A percentile compares a stretch with the other conserved stretches of the same genome.
These are phyloP conservation scores for Malurus splendens DNA, from an alignment of 2,797 vertebrate species.

Conservation along the genomic window DNA sequence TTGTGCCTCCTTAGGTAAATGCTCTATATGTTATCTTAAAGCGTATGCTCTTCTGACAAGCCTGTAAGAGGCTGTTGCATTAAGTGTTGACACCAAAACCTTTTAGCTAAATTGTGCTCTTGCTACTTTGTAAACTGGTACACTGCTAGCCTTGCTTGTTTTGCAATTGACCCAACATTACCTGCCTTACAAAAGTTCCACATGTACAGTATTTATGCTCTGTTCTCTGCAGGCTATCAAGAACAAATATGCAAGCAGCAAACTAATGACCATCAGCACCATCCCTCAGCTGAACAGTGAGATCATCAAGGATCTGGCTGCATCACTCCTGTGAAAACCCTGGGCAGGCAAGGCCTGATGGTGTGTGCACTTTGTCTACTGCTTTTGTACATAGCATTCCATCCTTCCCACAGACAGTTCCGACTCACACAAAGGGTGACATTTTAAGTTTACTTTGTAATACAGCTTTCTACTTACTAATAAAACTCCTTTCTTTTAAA, in stretches of 20 bases:
- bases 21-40: neutral
- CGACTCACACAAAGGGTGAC: neutral
- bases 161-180: neutral
- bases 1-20: neutral
- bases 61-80: neutral
- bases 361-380: neutral
- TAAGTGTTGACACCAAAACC: neutral
- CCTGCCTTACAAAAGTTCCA: neutral
- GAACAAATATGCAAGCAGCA: conserved; percentile 87
- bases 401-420: neutral
- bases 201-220: too few relatives aligned
- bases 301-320: conserved; percentile 74
- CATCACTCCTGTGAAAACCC: conserved; percentile 46
- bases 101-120: neutral
- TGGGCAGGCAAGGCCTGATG: neutral
- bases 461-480: conserved; percentile 11
- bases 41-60: neutral
- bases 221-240: conserved; percentile 77
- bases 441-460: conserved; percentile 15
- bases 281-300: conserved; percentile 78
- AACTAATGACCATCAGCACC: conserved; percentile 83
- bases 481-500: conserved; percentile 26
- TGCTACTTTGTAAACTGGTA: neutral
- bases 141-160: neutral
- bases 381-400: conserved; percentile 41